These are phyloP conservation scores for Channa striata DNA, from an alignment of 2,797 vertebrate species.

Conservation along the genomic window DNA sequence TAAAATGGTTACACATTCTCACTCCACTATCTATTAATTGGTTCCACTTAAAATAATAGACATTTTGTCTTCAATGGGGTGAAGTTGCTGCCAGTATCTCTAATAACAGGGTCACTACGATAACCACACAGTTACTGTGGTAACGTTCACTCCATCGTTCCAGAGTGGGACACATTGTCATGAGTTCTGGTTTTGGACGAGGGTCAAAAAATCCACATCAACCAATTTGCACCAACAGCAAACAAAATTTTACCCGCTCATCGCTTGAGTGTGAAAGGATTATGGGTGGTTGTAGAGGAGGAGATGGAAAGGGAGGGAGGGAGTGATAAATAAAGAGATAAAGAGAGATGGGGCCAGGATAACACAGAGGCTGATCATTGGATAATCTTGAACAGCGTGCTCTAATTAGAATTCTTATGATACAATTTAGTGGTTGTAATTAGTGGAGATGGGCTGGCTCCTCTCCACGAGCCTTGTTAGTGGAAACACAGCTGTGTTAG, in stretches of 20 bases:
- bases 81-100: neutral
- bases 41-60: neutral
- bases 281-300: constrained; percentile 39
- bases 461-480: constrained; percentile 93
- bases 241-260: constrained; percentile 31
- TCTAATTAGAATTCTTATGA: constrained; percentile 99
- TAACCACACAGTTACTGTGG: neutral
- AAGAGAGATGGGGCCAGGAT: constrained; percentile 88
- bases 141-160: neutral
- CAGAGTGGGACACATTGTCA: neutral
- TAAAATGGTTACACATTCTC: neutral
- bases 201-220: constrained; percentile 9
- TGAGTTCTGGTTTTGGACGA: neutral
- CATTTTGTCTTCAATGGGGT: neutral
- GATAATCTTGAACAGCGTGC: constrained; percentile 97
- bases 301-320: constrained; percentile 40
- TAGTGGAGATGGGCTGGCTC: constrained; percentile 97
- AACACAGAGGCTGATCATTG: constrained; percentile 94
- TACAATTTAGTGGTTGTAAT: constrained; percentile 99
- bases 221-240: constrained; percentile 27
- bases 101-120: neutral
- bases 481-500: constrained; percentile 95
- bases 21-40: neutral
- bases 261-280: constrained; percentile 36
- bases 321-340: constrained; percentile 84